Percentiles rank a stretch among this genome's conserved stretches.
phyloP scores from a whole-genome alignment of 2,888 invertebrate species.

The Drosophila nr. fundita region DNA sequence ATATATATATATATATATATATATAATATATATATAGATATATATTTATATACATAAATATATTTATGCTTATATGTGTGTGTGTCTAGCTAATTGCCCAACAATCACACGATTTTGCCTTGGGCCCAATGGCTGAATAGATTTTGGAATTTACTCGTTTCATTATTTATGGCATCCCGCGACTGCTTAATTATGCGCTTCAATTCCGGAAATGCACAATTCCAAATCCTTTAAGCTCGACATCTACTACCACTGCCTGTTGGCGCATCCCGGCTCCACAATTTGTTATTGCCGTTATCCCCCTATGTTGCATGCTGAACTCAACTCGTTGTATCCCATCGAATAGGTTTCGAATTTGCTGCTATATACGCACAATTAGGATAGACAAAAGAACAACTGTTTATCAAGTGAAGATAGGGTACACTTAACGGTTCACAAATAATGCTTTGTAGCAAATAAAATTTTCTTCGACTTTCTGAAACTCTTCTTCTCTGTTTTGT shows the following conservation, averaged over 20 bases:
- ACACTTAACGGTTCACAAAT: not conserved
- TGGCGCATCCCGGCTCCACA: slow-evolving; percentile 6
- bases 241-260: slow-evolving; percentile 8
- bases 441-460: not conserved
- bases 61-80: not conserved
- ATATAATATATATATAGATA: not conserved
- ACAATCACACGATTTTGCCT: slow-evolving; percentile 28
- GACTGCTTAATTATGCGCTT: slow-evolving; percentile 64
- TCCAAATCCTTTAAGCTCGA: slow-evolving; percentile 65
- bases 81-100: slow-evolving; percentile 36
- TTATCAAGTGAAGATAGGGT: not conserved
- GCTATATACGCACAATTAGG: not conserved
- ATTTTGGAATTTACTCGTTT: slow-evolving; percentile 41
- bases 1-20: not conserved
- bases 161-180: slow-evolving; percentile 68
- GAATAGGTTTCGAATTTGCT: slow-evolving; percentile 12
- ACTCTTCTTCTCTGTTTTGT: not conserved
- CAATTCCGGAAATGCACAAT: slow-evolving; percentile 59
- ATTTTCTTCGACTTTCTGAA: not conserved
- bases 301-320: not conserved
- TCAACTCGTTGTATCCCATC: slow-evolving; percentile 1
- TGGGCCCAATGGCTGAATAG: slow-evolving; percentile 31
- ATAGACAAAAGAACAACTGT: slow-evolving; percentile 1
- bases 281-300: slow-evolving; percentile 11
- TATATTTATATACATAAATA: not conserved